These are phyloP conservation scores for Chaetura pelagica DNA, from an alignment of 2,113 vertebrate genomes.

Conservation along the genomic window DNA sequence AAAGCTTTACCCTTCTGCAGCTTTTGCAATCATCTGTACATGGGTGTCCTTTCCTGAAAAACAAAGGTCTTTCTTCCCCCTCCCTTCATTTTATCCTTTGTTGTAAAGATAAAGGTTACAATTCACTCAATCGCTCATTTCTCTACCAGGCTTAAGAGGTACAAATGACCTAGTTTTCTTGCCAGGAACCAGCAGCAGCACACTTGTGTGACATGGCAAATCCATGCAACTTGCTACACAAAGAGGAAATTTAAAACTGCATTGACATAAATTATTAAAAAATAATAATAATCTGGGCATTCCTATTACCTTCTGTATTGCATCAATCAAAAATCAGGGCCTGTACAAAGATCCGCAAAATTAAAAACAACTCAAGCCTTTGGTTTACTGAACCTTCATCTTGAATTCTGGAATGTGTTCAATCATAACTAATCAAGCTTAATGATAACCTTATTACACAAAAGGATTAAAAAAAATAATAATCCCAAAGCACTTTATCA, in stretches of 20 bases:
- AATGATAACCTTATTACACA: background rate
- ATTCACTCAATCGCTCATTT: background rate
- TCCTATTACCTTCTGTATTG: background rate
- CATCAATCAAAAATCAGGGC: background rate
- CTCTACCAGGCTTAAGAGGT: background rate
- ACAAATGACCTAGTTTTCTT: background rate
- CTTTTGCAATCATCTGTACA: background rate
- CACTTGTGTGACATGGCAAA: background rate
- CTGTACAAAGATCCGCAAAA: background rate
- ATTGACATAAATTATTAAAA: background rate
- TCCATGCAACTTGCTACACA: background rate
- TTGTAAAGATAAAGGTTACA: background rate
- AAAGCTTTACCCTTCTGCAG: background rate
- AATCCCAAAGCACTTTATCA: background rate
- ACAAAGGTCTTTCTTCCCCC: background rate
- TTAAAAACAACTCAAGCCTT: background rate
- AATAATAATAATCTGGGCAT: too few relatives aligned
- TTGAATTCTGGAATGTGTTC: background rate
- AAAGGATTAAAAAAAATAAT: background rate
- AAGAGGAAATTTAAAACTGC: background rate
- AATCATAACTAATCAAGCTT: background rate
- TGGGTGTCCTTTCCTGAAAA: background rate
- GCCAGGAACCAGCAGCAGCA: background rate
- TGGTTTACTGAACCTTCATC: background rate
- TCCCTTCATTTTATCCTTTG: background rate